Conservation (phyloP, 2,797 vertebrate species). For the Myiotriccus ornatus region DNA sequence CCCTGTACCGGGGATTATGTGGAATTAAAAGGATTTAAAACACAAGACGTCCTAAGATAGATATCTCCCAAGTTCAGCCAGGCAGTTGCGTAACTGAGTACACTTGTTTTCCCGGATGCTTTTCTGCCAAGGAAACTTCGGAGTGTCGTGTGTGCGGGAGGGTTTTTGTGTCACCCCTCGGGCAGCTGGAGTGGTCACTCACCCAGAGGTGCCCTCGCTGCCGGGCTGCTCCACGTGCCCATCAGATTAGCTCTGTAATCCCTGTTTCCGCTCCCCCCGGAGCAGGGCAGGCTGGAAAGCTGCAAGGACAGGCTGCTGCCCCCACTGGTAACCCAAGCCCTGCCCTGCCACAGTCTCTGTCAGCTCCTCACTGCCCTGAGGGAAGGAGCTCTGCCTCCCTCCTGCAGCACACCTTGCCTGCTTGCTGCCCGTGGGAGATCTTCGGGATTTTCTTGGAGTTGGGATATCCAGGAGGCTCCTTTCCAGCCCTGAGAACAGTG, state of each 20-base stretch:
- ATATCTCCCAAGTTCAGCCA: constrained; percentile 31
- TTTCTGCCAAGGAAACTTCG: background rate
- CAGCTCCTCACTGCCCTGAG: background rate
- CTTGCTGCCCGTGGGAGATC: background rate
- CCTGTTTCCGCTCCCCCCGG: fast-evolving
- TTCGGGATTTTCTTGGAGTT: fast-evolving
- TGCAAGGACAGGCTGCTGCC: background rate
- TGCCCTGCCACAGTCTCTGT: background rate
- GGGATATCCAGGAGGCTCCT: background rate
- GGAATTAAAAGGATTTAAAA: constrained; percentile 65
- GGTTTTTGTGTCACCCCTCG: background rate
- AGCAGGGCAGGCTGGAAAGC: background rate
- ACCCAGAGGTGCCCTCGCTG: background rate
- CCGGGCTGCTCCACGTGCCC: background rate
- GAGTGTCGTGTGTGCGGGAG: fast-evolving
- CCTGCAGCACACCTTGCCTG: background rate
- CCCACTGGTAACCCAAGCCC: background rate
- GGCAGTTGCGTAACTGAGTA: constrained; percentile 14
- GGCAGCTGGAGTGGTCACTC: fast-evolving
- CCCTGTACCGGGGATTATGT: constrained; percentile 29
- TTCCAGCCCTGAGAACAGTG: background rate
- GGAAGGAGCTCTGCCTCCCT: background rate
- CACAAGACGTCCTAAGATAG: constrained; percentile 65
- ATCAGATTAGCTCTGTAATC: constrained; percentile 25
- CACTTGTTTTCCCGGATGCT: background rate